These are phyloP conservation scores for Drosophila insularis DNA, from an alignment of 1,140 invertebrate genomes.

Conservation along the genomic window DNA sequence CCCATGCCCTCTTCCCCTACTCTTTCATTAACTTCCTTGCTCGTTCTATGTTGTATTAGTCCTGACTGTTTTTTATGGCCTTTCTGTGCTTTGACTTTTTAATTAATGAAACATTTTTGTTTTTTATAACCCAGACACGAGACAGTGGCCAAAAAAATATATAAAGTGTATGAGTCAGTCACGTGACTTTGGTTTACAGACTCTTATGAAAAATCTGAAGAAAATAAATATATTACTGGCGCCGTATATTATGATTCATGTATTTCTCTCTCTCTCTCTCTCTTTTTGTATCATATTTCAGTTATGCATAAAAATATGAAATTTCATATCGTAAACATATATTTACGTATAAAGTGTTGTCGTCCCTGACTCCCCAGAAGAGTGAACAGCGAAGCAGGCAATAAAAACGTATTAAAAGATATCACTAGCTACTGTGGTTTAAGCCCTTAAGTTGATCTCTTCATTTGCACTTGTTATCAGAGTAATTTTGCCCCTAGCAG, in stretches of 20 bases:
- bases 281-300: slow-evolving; percentile 6
- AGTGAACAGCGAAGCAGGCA: not conserved
- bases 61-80: slow-evolving; percentile 31
- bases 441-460: not conserved
- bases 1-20: not conserved
- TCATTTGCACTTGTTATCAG: not conserved
- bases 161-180: not conserved
- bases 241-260: slow-evolving; percentile 12
- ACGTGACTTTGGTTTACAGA: slow-evolving; percentile 4
- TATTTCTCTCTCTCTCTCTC: not conserved
- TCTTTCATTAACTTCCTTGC: too few species aligned
- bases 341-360: not conserved
- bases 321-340: not conserved
- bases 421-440: not conserved
- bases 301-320: slow-evolving; percentile 6
- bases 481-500: not conserved
- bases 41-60: slow-evolving; percentile 24
- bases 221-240: slow-evolving; percentile 6
- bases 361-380: not conserved
- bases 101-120: slow-evolving; percentile 31
- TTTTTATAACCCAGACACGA: slow-evolving; percentile 4
- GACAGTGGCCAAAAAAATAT: not conserved
- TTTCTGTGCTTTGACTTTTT: slow-evolving; percentile 31
- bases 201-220: slow-evolving; percentile 5
- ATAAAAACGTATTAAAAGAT: slow-evolving; percentile 1